Percentiles rank a stretch among this genome's conserved stretches.
These are phyloP conservation scores for Pangasius mekongensis DNA, from an alignment of 2,797 vertebrate species.

Conservation along the genomic window DNA sequence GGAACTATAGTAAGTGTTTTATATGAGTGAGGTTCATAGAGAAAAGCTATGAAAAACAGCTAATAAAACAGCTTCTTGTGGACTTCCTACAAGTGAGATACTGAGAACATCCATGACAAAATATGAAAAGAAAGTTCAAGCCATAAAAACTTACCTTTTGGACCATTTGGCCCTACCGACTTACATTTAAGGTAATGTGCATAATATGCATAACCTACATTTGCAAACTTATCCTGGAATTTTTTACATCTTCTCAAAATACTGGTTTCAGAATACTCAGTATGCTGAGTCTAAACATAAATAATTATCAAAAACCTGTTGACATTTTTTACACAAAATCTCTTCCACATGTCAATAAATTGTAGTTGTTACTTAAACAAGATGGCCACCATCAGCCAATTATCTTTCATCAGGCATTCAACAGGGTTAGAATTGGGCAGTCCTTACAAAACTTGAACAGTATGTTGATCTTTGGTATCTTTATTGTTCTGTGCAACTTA, in stretches of 20 bases:
- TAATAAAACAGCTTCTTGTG: not conserved
- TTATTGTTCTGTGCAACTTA: not conserved
- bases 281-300: not conserved
- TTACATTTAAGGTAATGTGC: too few species aligned
- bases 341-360: too few species aligned
- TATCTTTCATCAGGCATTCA: too few species aligned
- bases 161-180: too few species aligned
- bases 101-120: not conserved
- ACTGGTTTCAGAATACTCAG: not conserved
- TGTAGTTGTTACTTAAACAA: too few species aligned
- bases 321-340: too few species aligned
- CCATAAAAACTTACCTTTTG: too few species aligned
- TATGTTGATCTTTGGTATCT: not conserved
- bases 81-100: not conserved
- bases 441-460: too few species aligned
- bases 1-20: not conserved
- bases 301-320: not conserved
- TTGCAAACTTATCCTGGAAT: not conserved
- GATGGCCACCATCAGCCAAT: too few species aligned
- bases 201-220: too few species aligned
- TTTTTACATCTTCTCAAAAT: not conserved
- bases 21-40: not conserved
- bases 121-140: not conserved
- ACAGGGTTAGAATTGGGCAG: too few species aligned
- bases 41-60: not conserved